Conservation (phyloP, 2,797 vertebrate species). For the Acrossocheilus fasciatus region DNA sequence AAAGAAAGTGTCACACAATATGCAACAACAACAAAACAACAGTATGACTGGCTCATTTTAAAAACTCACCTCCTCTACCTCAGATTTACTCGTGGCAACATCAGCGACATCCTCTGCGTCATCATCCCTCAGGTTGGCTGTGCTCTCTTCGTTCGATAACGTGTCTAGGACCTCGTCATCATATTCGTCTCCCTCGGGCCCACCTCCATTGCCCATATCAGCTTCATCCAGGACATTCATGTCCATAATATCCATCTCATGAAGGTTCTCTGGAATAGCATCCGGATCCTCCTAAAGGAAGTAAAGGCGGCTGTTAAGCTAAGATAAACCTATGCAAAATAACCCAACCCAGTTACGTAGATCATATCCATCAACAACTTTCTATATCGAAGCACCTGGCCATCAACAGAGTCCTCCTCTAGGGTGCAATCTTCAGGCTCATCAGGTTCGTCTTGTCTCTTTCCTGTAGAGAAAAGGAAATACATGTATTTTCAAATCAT, state of each 20-base stretch:
- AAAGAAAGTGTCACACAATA: not conserved
- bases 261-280: conserved; percentile 83
- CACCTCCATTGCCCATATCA: conserved; percentile 83
- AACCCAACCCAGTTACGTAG: not conserved
- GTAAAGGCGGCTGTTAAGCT: not conserved
- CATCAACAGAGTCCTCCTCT: conserved; percentile 89
- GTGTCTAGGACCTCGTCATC: conserved; percentile 75
- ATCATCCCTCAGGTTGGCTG: conserved; percentile 21
- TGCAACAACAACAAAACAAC: not conserved
- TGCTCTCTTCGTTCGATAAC: conserved; percentile 74
- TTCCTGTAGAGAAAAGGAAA: conserved; percentile 73
- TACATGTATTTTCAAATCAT: not conserved
- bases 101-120: not conserved
- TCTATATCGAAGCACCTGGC: conserved; percentile 77
- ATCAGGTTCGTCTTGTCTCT: conserved; percentile 80
- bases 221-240: conserved; percentile 89
- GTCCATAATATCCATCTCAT: conserved; percentile 89
- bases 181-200: conserved; percentile 80
- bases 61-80: conserved; percentile 49
- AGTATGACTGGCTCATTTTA: not conserved
- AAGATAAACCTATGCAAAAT: not conserved
- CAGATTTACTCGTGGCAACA: not conserved
- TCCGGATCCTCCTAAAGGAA: conserved; percentile 83
- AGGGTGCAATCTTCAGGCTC: conserved; percentile 85
- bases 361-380: not conserved